Percentiles rank a stretch among this genome's conserved stretches.
Evolutionary conservation across 2,888 invertebrate genomes (phyloP).

Genomic region (Brachylomia viminalis): DNA sequence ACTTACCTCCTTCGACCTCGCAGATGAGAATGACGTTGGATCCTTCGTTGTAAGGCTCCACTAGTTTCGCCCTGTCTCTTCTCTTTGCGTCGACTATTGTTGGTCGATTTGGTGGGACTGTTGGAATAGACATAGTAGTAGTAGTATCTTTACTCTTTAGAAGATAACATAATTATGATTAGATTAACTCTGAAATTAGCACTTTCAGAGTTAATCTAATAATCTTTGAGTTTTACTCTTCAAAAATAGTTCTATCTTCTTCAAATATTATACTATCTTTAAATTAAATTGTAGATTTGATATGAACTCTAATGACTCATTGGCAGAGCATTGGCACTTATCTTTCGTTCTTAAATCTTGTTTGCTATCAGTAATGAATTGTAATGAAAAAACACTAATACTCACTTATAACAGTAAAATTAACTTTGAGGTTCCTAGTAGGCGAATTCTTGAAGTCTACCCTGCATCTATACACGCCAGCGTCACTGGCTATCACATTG

Average conservation of each 20-base stretch:
- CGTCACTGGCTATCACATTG: slow-evolving; percentile 94
- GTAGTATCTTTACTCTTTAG: neutral
- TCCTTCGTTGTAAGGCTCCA: slow-evolving; percentile 96
- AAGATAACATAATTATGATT: neutral
- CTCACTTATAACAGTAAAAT: slow-evolving; percentile 97
- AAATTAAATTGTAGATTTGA: too few species aligned
- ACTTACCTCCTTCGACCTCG: slow-evolving; percentile 95
- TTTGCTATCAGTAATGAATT: neutral
- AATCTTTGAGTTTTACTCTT: neutral
- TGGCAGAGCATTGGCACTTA: neutral
- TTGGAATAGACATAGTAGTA: slow-evolving; percentile 71
- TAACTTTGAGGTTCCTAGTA: slow-evolving; percentile 96
- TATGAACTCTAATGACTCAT: neutral
- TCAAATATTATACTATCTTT: neutral
- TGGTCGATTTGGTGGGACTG: slow-evolving; percentile 96
- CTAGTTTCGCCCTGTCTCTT: slow-evolving; percentile 93
- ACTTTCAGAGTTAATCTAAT: too few species aligned
- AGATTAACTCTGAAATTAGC: neutral
- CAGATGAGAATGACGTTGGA: slow-evolving; percentile 95
- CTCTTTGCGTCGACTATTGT: slow-evolving; percentile 95
- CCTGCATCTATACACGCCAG: slow-evolving; percentile 96
- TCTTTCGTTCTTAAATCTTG: neutral
- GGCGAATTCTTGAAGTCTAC: slow-evolving; percentile 98
- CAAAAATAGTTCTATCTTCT: neutral
- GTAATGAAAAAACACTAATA: slow-evolving; percentile 68